phyloP scores from a whole-genome alignment of 1,140 invertebrate species.

The Pseudomyrmex dendroicus region DNA sequence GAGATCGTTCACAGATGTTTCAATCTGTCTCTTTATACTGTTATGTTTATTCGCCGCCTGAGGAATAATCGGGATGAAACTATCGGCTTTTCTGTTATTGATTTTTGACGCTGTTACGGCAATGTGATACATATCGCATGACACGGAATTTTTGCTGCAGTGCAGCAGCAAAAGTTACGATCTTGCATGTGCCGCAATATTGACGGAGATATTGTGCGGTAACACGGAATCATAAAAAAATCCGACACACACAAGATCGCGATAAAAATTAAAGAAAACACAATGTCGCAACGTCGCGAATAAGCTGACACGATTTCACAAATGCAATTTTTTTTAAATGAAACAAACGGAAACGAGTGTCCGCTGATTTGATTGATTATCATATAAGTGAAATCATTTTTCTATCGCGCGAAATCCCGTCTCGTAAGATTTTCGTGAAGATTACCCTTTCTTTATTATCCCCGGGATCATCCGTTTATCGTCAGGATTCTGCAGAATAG shows the following conservation, averaged over 20 bases:
- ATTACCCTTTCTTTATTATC: constrained; percentile 48
- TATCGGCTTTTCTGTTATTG: constrained; percentile 27
- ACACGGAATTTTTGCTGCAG: constrained; percentile 1
- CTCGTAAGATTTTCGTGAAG: constrained; percentile 25
- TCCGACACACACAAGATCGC: not conserved
- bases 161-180: not conserved
- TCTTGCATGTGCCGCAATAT: not conserved
- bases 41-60: constrained; percentile 5
- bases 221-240: not conserved
- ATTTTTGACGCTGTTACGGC: constrained; percentile 18
- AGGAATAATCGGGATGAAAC: constrained; percentile 3
- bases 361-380: constrained; percentile 3
- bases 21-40: not conserved
- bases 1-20: too few species aligned
- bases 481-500: constrained; percentile 32
- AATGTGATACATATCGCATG: not conserved
- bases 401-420: not conserved
- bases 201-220: not conserved
- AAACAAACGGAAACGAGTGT: too few species aligned
- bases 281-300: too few species aligned
- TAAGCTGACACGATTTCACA: too few species aligned
- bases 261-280: not conserved
- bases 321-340: too few species aligned
- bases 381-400: constrained; percentile 17
- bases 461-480: constrained; percentile 63